Percentiles rank a stretch among this genome's conserved stretches.
Conservation (phyloP, 2,888 invertebrate genomes). For the Apodemia mormo region DNA sequence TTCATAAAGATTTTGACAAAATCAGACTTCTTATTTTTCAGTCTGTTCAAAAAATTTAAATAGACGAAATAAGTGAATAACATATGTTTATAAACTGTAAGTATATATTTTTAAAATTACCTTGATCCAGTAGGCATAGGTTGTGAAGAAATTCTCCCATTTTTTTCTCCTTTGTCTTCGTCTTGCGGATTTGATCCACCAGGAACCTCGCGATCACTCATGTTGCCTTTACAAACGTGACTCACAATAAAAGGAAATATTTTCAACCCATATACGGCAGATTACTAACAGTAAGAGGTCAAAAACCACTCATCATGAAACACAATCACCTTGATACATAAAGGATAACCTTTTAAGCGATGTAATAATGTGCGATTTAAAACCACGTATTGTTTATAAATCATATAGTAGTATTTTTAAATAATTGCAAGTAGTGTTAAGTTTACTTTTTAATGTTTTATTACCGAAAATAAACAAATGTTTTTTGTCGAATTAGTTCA, state of each 20-base stretch:
- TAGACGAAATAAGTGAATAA: too few species aligned
- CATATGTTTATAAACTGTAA: neutral
- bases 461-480: neutral
- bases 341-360: slow-evolving; percentile 55
- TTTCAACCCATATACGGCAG: slow-evolving; percentile 65
- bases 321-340: slow-evolving; percentile 58
- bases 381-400: slow-evolving; percentile 4
- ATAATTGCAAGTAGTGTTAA: neutral
- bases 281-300: slow-evolving; percentile 51
- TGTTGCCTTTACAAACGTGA: slow-evolving; percentile 48
- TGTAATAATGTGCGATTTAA: neutral
- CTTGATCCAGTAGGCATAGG: slow-evolving; percentile 64
- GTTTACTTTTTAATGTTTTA: slow-evolving; percentile 3
- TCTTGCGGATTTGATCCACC: slow-evolving; percentile 56
- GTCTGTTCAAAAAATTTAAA: too few species aligned
- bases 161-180: slow-evolving; percentile 51
- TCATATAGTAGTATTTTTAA: slow-evolving; percentile 9
- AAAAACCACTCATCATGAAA: slow-evolving; percentile 57
- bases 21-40: too few species aligned
- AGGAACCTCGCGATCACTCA: slow-evolving; percentile 67
- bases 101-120: slow-evolving; percentile 38
- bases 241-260: slow-evolving; percentile 48
- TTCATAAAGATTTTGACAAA: too few species aligned
- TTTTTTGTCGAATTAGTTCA: slow-evolving; percentile 57
- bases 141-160: slow-evolving; percentile 52